Percentiles rank a stretch among this genome's conserved stretches.
phyloP scores from a whole-genome alignment of 2,888 invertebrate species.

The Cataglyphis cursor region DNA sequence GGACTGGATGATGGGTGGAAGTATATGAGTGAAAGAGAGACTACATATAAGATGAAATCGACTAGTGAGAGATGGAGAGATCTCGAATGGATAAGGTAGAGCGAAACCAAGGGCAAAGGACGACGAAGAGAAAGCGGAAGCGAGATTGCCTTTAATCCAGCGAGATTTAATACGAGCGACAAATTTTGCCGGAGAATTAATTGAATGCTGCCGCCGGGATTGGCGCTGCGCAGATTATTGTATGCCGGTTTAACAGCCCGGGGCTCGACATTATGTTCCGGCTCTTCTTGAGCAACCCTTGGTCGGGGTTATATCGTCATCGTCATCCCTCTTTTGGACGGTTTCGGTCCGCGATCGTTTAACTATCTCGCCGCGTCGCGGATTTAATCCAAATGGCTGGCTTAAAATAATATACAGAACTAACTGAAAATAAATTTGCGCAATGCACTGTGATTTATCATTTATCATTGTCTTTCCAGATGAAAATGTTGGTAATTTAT shows the following conservation, averaged over 20 bases:
- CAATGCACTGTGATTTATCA: not conserved
- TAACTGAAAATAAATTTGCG: not conserved
- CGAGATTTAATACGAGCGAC: slow-evolving; percentile 86
- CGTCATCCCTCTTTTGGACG: slow-evolving; percentile 63
- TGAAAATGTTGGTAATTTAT: not conserved
- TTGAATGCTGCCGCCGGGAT: slow-evolving; percentile 83
- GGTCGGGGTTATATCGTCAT: slow-evolving; percentile 66
- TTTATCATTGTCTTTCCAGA: not conserved
- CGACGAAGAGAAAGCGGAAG: slow-evolving; percentile 73
- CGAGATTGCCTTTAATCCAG: slow-evolving; percentile 85
- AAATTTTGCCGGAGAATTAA: slow-evolving; percentile 86
- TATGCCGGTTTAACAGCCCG: slow-evolving; percentile 85
- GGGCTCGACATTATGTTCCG: slow-evolving; percentile 83
- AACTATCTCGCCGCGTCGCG: slow-evolving; percentile 52
- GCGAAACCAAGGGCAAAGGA: slow-evolving; percentile 47
- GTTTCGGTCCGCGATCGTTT: slow-evolving; percentile 65
- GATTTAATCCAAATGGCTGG: slow-evolving; percentile 64
- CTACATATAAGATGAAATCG: slow-evolving; percentile 31
- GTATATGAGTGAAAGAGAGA: slow-evolving; percentile 62
- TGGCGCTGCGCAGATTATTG: slow-evolving; percentile 85
- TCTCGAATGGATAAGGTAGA: slow-evolving; percentile 39
- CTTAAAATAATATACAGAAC: slow-evolving; percentile 44
- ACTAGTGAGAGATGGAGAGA: slow-evolving; percentile 45
- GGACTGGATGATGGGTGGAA: slow-evolving; percentile 54
- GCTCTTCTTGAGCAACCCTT: slow-evolving; percentile 68